Conservation (phyloP, 2,888 invertebrate genomes). For the Pterostichus madidus region DNA sequence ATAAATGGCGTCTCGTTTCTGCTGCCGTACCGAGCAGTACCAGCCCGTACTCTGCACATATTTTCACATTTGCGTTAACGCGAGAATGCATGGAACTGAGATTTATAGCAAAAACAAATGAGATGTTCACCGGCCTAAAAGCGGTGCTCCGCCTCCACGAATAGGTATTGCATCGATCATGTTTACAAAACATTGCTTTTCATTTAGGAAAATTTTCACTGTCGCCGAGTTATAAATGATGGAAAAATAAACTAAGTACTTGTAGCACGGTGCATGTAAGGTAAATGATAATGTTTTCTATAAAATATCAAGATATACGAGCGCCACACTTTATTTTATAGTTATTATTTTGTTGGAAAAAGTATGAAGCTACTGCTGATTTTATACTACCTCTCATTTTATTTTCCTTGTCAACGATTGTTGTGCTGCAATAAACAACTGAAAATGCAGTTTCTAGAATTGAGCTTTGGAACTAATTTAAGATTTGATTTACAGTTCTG, state of each 20-base stretch:
- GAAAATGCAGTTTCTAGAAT: slow-evolving; percentile 16
- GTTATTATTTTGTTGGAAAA: slow-evolving; percentile 18
- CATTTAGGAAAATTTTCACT: slow-evolving; percentile 29
- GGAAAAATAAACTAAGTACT: slow-evolving; percentile 46
- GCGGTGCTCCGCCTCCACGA: background rate
- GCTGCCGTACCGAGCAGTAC: slow-evolving; percentile 28
- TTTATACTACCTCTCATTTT: slow-evolving; percentile 26
- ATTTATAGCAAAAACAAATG: slow-evolving; percentile 64
- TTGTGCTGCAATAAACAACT: slow-evolving; percentile 21
- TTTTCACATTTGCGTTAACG: slow-evolving; percentile 64
- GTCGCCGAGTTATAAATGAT: slow-evolving; percentile 26
- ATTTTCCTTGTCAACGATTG: slow-evolving; percentile 28
- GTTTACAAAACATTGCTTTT: slow-evolving; percentile 38
- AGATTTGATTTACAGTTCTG: slow-evolving; percentile 1
- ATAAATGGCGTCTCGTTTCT: slow-evolving; percentile 59
- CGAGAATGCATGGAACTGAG: slow-evolving; percentile 59
- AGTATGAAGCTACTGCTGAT: slow-evolving; percentile 24
- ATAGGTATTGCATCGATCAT: slow-evolving; percentile 55
- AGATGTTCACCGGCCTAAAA: slow-evolving; percentile 63
- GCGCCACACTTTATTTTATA: slow-evolving; percentile 38
- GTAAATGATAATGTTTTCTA: slow-evolving; percentile 42
- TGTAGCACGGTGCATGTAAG: slow-evolving; percentile 2
- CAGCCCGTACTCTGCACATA: slow-evolving; percentile 44
- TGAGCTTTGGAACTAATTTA: slow-evolving; percentile 22
- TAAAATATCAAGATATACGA: slow-evolving; percentile 40